Base-by-base conservation (phyloP, 2,888 invertebrate species). In the Drosophila rubida region DNA sequence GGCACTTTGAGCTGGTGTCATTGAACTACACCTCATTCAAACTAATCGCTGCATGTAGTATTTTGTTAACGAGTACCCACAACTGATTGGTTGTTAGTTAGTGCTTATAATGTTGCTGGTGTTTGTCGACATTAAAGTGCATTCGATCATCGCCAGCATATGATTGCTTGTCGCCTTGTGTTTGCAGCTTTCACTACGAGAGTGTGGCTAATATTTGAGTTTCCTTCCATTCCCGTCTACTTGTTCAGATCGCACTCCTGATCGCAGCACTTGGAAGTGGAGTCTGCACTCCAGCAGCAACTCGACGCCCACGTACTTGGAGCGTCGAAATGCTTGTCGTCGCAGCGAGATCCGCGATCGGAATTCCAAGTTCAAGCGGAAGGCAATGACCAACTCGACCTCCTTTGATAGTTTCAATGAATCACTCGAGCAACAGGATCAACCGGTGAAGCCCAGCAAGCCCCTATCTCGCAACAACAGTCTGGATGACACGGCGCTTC, bases 221-320 rank as follows among this genome's bases (percentile, higher is more conserved):
- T 22, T 39, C 32, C n/a, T 59, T n/a, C 19, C 3, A 2, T 19
- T 19, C 19, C 19, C 22, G 2, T 30, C 7, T 37, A 7, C 6
- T 71, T 80, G 5, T 74, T 1, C 30, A 92, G 92, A 92, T 83
- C 91, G 92, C 49, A 90, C 91, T 5, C 90, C 91, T 6, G 92
- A 92, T 62, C 92, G 91, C 58, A 92, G 90, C 68, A 90, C 90
- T n/a, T 92, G 92, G 92, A 92, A 92, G 74, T 92, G 92, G 92
- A 88, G 90, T 30, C 80, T 90, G 8, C 86, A 90, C 95, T 96
- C 96, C 22, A 78, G 62, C 95, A 95, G 71, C 92, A 89, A 90
- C 48, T 96, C 96, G 23, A 97, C 97, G 0, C 98, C 98, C 0
- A 97, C 97, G 80, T 98, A 98, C 91, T 93, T 98, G 65, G 97